phyloP scores from a whole-genome alignment of 2,113 vertebrate genomes.

The Sebastes schlegelii region DNA sequence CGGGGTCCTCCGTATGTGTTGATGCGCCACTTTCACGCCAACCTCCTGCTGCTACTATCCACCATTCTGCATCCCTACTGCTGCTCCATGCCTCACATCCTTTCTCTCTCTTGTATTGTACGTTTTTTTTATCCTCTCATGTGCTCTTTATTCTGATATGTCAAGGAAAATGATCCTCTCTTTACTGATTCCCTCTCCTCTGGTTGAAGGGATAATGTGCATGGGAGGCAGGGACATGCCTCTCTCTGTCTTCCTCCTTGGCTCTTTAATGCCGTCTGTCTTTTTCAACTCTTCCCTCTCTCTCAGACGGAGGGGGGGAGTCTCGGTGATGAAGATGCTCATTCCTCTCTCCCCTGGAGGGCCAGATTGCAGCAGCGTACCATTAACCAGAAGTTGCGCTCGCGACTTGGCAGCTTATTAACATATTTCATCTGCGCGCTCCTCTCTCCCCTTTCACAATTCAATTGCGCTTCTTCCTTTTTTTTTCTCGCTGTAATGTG shows the following conservation, averaged over 20 bases:
- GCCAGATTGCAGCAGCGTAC: constrained; percentile 79
- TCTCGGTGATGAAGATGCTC: constrained; percentile 80
- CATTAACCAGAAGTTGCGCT: constrained; percentile 82
- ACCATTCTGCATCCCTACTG: constrained; percentile 18
- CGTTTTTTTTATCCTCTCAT: constrained; percentile 19
- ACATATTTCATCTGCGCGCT: constrained; percentile 80
- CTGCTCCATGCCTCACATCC: constrained; percentile 11
- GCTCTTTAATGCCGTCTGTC: constrained; percentile 58
- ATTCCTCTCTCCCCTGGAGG: constrained; percentile 79
- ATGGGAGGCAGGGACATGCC: constrained; percentile 43
- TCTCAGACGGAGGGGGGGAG: constrained; percentile 56
- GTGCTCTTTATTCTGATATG: constrained; percentile 54
- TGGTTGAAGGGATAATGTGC: constrained; percentile 61
- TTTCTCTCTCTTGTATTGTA: constrained; percentile 7
- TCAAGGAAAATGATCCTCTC: constrained; percentile 53
- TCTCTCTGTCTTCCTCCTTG: constrained; percentile 46
- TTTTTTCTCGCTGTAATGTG: constrained; percentile 46
- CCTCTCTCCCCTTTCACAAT: constrained; percentile 48
- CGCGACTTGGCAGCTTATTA: constrained; percentile 80
- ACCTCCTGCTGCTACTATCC: constrained; percentile 21
- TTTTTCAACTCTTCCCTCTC: constrained; percentile 45
- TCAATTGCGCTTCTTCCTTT: constrained; percentile 51
- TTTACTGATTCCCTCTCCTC: constrained; percentile 47
- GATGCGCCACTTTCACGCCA: constrained; percentile 45
- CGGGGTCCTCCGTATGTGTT: constrained; percentile 37